Base-by-base conservation (phyloP, 2,797 vertebrate species). In the Babyrousa celebensis region DNA sequence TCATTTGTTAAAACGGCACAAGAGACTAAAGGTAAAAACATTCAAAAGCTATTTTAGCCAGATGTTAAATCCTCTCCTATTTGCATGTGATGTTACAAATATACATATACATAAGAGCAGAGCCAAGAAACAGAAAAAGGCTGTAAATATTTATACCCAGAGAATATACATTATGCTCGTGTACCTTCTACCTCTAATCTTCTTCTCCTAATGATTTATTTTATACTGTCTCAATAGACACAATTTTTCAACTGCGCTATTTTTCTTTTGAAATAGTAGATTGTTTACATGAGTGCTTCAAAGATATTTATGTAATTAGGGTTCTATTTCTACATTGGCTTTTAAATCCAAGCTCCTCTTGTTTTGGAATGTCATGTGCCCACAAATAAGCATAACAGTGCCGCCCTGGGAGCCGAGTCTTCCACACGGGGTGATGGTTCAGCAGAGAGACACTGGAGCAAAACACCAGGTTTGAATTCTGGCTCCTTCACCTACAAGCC, bases 241-340 rank as follows among this genome's bases (percentile, higher is more conserved):
- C 20, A 40, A 67, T 67, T 77, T 95, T 97, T 98, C 92, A 85
- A 94, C 94, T 92, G 62, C 94, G 77, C 85, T 96, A 95, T 96
- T 97, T 97, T 97, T 95, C 97, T 97, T 97, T 97, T 98, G 97
- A 97, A 97, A 98, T 89, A 92, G 86, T 97, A 98, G 91, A 95
- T 91, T 95, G 96, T 97, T 97, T 97, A 96, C 75, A 91, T 58
- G 63, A 67, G 29, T 65, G 36, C 95, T 96, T 96, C 97, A 97
- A 97, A 97, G 95, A 95, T 97, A 97, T 97, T 97, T 97, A 96
- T 93, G 94, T 97, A 93, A 97, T 97, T 97, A 96, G 83, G 78
- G 85, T 96, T 97, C 96, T 97, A 95, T 97, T 98, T 97, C 97
- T 95, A 97, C 71, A 21, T 65, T 78, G 78, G 78, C 82, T 96